Base-by-base conservation (phyloP, 2,888 invertebrate genomes). In the Troides helena region DNA sequence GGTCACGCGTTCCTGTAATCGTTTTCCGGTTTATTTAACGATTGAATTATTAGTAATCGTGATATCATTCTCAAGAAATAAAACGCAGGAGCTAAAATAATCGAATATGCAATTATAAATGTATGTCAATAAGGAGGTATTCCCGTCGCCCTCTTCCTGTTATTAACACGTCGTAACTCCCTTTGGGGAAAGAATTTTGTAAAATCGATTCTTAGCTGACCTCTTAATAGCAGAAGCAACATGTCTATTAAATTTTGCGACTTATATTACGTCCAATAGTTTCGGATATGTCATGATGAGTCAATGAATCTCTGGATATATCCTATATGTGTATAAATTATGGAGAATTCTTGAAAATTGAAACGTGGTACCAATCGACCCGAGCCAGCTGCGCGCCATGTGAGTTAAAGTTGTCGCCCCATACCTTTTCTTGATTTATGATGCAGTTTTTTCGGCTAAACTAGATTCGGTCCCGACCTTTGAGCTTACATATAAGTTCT, bases 301-400 rank as follows among this genome's bases (percentile, higher is more conserved):
- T 30, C 30, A 30, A 30, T 30, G 30, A 30, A 30, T 30, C 30
- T 30, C 30, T 30, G 30, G 30, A 30, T 30, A 30, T 30, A 3
- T 30, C 3, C 2, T 30, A 30, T 30, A 30, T 30, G 5, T 30
- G 30, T 30, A 30, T 30, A 30, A 30, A 30, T 50, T 50, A 18
- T 50, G 18, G 50, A 50, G 50, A 18, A 50, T 50, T 50, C 50
- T 50, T 17, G 50, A 50, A 50, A 50, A 50, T 17, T 50, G 5
- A 57, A 21, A 57, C n/a, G 57, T 3, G n/a, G 5, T 57, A 21
- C n/a, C n/a, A 57, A 57, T 10, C 21, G 21, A 57, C 5, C 6
- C 21, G 21, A 21, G 57, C n/a, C 91, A 92, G 88, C 89, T 91
- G 91, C 85, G 81, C 76, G 75, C 85, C 91, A 91, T 81, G 87